Conservation (phyloP, 2,797 vertebrate species). For the Liasis olivaceus region DNA sequence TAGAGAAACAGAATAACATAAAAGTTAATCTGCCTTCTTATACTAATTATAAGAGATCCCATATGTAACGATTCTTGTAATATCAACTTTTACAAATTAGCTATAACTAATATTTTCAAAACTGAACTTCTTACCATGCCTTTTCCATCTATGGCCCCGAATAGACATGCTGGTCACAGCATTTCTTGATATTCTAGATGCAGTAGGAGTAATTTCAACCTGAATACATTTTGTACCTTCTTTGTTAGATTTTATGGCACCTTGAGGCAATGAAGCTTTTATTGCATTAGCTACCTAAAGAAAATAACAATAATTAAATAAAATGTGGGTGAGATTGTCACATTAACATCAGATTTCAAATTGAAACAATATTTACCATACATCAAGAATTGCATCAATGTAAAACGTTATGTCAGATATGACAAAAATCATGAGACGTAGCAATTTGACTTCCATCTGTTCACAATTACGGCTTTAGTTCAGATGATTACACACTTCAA, state of each 20-base stretch:
- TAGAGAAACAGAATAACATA: neutral
- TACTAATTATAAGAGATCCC: neutral
- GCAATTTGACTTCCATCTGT: neutral
- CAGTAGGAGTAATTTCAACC: conserved; percentile 96
- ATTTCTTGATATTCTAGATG: conserved; percentile 96
- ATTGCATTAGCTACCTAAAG: conserved; percentile 95
- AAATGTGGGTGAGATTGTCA: conserved; percentile 58
- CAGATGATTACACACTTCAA: neutral
- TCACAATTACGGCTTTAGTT: neutral
- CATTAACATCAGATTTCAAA: conserved; percentile 32
- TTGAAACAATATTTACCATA: conserved; percentile 1
- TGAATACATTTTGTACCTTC: conserved; percentile 93
- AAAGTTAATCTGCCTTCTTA: neutral
- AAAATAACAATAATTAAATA: conserved; percentile 24
- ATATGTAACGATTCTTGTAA: neutral
- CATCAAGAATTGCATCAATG: neutral
- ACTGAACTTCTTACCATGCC: conserved; percentile 85
- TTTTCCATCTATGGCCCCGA: conserved; percentile 97
- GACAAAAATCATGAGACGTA: neutral
- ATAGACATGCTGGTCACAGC: conserved; percentile 98
- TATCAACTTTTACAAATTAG: neutral
- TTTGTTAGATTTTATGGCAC: conserved; percentile 90
- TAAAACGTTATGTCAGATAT: neutral
- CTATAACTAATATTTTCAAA: neutral
- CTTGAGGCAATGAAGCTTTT: conserved; percentile 90